Evolutionary conservation across 2,888 invertebrate species (phyloP), one percentile per base, ranked within the genome.

Genomic region (Barypeithes pellucidus): DNA sequence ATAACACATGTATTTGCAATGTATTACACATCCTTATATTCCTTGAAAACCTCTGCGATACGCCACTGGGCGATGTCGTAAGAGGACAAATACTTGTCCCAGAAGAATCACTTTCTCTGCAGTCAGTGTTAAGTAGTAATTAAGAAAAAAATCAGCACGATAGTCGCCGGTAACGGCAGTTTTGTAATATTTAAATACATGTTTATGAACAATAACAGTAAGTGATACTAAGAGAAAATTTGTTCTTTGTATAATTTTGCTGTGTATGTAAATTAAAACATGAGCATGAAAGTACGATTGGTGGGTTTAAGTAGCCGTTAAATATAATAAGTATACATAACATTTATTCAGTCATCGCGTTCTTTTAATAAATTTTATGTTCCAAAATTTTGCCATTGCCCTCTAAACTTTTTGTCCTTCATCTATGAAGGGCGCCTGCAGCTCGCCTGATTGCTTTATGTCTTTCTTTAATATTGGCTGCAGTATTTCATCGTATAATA

Each of bases 41-140:
- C n/a, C n/a, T n/a, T n/a, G n/a, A n/a, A n/a, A n/a, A n/a, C n/a
- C n/a, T n/a, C n/a, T n/a, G n/a, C n/a, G n/a, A n/a, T n/a, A n/a
- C 62, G 62, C 45, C 47, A 24, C 45, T 62, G 62, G 29, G 12
- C 33, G 50, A 63, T 63, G 47, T 20, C 63, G 63, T 63, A 63
- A 63, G 47, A 47, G 50, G 5, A 67, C 43, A 67, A 59, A 67
- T n/a, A 41, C 24, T 39, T 50, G 63, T 63, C 24, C 16, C 45
- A 61, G 52, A 68, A 61, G 16, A 60, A 61, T 68, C 61, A 68
- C 68, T 68, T 68, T 68, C 68, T 68, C 68, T 61, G 5, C 52
- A 45, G 60, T 39, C 60, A 29, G 60, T 39, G 60, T 45, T 68
- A 60, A 47, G 50, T 68, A 52, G 22, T 60, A 61, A 68, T 68